phyloP scores from a whole-genome alignment of 1,140 invertebrate species.

The Bathynomus jamesi region DNA sequence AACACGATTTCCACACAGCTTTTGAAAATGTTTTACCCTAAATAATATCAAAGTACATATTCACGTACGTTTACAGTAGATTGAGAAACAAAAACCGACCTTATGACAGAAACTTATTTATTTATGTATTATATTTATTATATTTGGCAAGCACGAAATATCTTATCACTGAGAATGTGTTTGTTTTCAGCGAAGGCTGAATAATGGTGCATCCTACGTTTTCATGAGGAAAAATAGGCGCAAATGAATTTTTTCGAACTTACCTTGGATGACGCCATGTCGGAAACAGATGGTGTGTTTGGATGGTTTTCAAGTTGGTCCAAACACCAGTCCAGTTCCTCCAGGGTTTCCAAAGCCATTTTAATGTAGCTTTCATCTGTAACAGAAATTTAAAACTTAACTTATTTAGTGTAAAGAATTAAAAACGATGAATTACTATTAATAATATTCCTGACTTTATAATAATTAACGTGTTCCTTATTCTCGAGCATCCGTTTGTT shows the following conservation, averaged over 20 bases:
- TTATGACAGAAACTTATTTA: no score
- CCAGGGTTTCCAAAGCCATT: constrained; percentile 89
- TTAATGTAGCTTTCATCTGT: constrained; percentile 82
- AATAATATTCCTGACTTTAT: background rate
- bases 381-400: constrained; percentile 47
- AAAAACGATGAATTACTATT: background rate
- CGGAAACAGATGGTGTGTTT: constrained; percentile 96
- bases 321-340: constrained; percentile 98
- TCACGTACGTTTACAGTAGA: no score
- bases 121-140: background rate
- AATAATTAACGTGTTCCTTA: background rate
- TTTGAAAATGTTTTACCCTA: no score
- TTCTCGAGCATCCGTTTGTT: background rate
- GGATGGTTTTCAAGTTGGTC: constrained; percentile 97
- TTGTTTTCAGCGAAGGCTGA: no score
- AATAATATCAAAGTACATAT: no score
- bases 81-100: no score
- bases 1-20: no score
- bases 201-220: no score
- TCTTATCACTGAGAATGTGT: no score
- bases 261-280: constrained; percentile 99
- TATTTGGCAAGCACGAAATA: no score
- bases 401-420: background rate
- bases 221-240: no score
- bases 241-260: no score